A percentile compares a stretch with the other conserved stretches of the same genome.
phyloP scores from a whole-genome alignment of 2,113 vertebrate species.

The Piaya cayana region DNA sequence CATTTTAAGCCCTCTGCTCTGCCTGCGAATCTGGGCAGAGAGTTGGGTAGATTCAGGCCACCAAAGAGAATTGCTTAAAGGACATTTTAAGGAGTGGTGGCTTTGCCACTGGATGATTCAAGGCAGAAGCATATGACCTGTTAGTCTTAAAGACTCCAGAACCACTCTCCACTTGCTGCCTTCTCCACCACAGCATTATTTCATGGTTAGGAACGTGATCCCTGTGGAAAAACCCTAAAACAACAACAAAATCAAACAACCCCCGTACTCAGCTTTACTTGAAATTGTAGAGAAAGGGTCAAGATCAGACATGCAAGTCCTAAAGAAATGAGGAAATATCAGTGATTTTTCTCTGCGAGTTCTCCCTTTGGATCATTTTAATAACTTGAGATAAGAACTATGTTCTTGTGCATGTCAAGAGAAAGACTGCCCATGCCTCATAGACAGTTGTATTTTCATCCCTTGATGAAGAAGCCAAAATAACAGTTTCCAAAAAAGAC shows the following conservation, averaged over 20 bases:
- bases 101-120: neutral
- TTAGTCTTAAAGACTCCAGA: neutral
- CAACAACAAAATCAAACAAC: neutral
- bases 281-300: neutral
- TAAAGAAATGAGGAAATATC: neutral
- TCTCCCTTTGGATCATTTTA: neutral
- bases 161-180: neutral
- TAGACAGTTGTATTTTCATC: neutral
- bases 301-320: neutral
- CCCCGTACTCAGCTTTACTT: neutral
- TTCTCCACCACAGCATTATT: neutral
- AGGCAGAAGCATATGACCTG: neutral
- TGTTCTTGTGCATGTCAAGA: neutral
- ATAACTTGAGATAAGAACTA: neutral
- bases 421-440: neutral
- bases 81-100: neutral
- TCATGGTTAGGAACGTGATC: neutral
- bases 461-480: neutral
- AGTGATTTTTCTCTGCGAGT: neutral
- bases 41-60: neutral
- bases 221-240: accelerated
- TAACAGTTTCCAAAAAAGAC: neutral
- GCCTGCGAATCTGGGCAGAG: neutral
- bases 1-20: neutral
- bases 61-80: neutral